These are phyloP conservation scores for Penaeus chinensis DNA, from an alignment of 1,140 invertebrate genomes.

Conservation along the genomic window DNA sequence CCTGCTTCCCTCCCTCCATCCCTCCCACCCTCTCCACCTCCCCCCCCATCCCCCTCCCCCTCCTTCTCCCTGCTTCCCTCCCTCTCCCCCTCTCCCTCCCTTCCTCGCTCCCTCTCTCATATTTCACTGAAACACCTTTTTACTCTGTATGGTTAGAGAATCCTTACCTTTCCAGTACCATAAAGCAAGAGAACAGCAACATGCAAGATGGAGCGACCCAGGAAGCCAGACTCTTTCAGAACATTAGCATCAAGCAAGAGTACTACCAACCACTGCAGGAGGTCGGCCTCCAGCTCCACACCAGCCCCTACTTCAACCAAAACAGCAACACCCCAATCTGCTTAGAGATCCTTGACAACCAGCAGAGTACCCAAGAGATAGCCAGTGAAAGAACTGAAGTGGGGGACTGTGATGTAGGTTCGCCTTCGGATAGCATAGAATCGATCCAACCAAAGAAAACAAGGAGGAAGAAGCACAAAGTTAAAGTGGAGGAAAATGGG, in stretches of 20 bases:
- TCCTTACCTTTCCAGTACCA: too few relatives aligned
- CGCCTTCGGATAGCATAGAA: constrained; percentile 43
- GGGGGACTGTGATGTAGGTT: constrained; percentile 14
- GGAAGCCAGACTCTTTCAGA: constrained; percentile 41
- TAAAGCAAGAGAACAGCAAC: constrained; percentile 35
- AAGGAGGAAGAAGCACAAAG: constrained; percentile 45
- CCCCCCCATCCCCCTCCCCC: too few relatives aligned
- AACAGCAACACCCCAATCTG: constrained; percentile 13
- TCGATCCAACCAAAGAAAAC: constrained; percentile 28
- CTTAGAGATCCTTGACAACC: constrained; percentile 20
- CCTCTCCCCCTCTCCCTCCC: too few relatives aligned
- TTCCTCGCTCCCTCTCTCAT: too few relatives aligned
- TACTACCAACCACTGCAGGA: constrained; percentile 32
- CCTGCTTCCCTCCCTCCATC: too few relatives aligned
- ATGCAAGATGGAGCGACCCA: constrained; percentile 45
- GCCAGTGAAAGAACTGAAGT: background rate
- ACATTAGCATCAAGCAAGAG: constrained; percentile 43
- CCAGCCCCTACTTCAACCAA: constrained; percentile 36
- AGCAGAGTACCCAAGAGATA: background rate
- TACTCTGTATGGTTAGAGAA: too few relatives aligned
- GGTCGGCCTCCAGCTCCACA: constrained; percentile 15
- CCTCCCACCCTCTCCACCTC: too few relatives aligned
- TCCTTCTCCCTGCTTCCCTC: too few relatives aligned
- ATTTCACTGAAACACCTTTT: too few relatives aligned
- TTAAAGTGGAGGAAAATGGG: constrained; percentile 51